Base-by-base conservation (phyloP, 2,113 vertebrate species). In the Amblyopsis rosae region DNA sequence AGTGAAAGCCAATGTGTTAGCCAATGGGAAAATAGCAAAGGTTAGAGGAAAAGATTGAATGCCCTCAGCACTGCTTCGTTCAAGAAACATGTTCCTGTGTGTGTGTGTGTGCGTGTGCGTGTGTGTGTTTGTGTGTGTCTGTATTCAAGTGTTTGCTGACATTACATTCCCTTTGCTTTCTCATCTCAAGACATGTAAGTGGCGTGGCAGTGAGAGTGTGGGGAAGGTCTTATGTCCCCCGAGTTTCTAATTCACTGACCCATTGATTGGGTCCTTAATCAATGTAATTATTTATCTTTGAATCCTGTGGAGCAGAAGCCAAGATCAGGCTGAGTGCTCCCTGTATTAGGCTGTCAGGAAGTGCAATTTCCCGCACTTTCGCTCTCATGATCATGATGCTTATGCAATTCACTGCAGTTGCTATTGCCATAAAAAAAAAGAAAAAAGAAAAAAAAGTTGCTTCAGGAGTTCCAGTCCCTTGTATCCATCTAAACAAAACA, bases 41-140 rank as follows among this genome's bases (percentile, higher is more conserved):
- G 84, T 87, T 86, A 81, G 58, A 70, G 82, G 83, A 80, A 81
- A 85, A 79, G 82, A 88, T 86, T 81, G 76, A 87, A 80, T 86
- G 88, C 83, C 72, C 70, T 77, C 62, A 73, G 78, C 86, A 80
- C 70, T 69, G 56, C 81, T 80, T 75, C 72, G 72, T 70, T 88
- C 82, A 77, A 86, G 72, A 82, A 82, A 80, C 82, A 70, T 70
- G 49, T 19, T 13, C 63, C 65, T 47, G 57, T 45, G 62, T 15
- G 67, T 62, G 16, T 33, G 11, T 66, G 62, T 53, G 54, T n/a
- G 8, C 16, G 50, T 46, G 64, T 56, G 51, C 46, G 51, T 67
- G 63, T 10, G 12, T 55, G 50, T 15, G 47, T 54, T 17, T 67
- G 65, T 64, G 67, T 33, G 46, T 35, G 45, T 13, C 12, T 71